Conservation (phyloP, 2,888 invertebrate genomes). For the Oeneis ivallda region DNA sequence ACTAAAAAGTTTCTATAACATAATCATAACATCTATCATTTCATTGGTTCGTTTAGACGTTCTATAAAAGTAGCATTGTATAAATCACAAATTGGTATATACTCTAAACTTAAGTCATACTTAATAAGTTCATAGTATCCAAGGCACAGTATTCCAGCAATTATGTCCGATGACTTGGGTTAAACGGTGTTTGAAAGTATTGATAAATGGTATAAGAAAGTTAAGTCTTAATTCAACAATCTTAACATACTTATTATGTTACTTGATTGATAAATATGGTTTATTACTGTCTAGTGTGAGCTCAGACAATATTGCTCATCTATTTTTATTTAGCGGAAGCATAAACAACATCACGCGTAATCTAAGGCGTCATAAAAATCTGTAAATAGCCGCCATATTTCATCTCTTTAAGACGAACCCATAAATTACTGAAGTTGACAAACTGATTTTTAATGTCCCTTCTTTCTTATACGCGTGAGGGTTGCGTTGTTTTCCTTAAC, state of each 20-base stretch:
- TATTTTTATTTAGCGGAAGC: slow-evolving; percentile 56
- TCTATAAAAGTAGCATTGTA: slow-evolving; percentile 35
- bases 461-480: slow-evolving; percentile 59
- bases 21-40: slow-evolving; percentile 46
- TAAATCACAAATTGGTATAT: slow-evolving; percentile 18
- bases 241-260: slow-evolving; percentile 5
- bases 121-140: slow-evolving; percentile 31
- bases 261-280: not conserved
- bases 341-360: slow-evolving; percentile 60
- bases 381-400: slow-evolving; percentile 61
- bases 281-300: slow-evolving; percentile 14
- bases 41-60: slow-evolving; percentile 39
- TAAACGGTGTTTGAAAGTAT: slow-evolving; percentile 18
- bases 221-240: slow-evolving; percentile 4
- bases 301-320: slow-evolving; percentile 36
- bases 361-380: slow-evolving; percentile 61
- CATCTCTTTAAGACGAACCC: slow-evolving; percentile 58
- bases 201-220: slow-evolving; percentile 23
- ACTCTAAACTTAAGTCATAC: not conserved
- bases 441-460: slow-evolving; percentile 75
- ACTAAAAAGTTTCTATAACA: slow-evolving; percentile 65
- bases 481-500: slow-evolving; percentile 69
- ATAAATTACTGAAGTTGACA: slow-evolving; percentile 76
- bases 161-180: slow-evolving; percentile 62
- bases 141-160: slow-evolving; percentile 43